phyloP scores from a whole-genome alignment of 1,140 invertebrate species.

The Drosophila pectinifera region DNA sequence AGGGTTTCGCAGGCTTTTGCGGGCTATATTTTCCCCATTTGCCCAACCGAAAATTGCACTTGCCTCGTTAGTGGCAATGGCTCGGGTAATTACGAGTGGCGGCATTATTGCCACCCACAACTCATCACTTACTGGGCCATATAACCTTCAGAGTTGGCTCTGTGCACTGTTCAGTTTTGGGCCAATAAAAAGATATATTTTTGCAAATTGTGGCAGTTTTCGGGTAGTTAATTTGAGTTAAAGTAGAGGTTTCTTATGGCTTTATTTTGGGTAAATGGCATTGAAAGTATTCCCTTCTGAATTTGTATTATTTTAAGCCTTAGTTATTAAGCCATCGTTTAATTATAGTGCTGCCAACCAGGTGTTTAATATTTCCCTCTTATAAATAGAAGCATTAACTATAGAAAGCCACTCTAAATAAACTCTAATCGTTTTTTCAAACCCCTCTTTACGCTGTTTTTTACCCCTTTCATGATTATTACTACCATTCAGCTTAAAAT shows the following conservation, averaged over 20 bases:
- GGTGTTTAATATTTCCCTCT: not conserved
- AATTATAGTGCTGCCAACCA: too few relatives aligned
- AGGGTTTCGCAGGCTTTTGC: slow-evolving; percentile 41
- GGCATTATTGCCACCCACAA: slow-evolving; percentile 9
- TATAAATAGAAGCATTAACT: too few relatives aligned
- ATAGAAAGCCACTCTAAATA: too few relatives aligned
- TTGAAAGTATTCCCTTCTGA: accelerated
- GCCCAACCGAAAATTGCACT: slow-evolving; percentile 60
- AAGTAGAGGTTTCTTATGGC: not conserved
- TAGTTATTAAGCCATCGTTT: not conserved
- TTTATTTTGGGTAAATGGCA: not conserved
- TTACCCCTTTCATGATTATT: not conserved
- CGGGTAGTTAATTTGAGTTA: not conserved
- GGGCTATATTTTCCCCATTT: slow-evolving; percentile 66
- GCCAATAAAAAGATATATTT: not conserved
- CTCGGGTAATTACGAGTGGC: slow-evolving; percentile 58
- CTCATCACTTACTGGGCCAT: slow-evolving; percentile 17
- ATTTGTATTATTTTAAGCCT: not conserved
- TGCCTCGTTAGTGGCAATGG: slow-evolving; percentile 70
- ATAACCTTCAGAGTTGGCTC: slow-evolving; percentile 26
- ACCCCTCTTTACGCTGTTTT: not conserved
- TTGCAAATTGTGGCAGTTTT: not conserved
- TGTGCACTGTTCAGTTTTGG: not conserved
- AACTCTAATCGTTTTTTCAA: too few relatives aligned
- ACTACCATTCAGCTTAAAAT: not conserved